phyloP scores from a whole-genome alignment of 2,797 vertebrate genomes.

The Acrossocheilus fasciatus region DNA sequence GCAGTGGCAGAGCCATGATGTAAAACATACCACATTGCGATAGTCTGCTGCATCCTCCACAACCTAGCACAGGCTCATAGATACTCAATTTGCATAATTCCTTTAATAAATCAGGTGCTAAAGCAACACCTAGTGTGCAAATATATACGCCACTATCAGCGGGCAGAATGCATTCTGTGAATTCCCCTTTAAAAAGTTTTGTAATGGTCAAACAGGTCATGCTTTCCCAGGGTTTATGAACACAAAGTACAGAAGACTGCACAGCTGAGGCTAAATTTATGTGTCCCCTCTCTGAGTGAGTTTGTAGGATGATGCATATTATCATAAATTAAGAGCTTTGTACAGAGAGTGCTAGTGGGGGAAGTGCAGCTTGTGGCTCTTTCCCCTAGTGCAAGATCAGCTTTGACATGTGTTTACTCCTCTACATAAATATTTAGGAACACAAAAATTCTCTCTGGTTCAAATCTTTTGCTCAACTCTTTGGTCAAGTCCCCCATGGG shows the following conservation, averaged over 20 bases:
- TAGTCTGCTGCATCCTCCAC: neutral
- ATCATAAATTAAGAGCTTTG: constrained; percentile 49
- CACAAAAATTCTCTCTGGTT: constrained; percentile 54
- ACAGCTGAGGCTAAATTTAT: constrained; percentile 39
- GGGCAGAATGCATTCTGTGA: neutral
- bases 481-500: constrained; percentile 54
- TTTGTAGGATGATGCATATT: constrained; percentile 49
- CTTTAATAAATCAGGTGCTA: neutral
- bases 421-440: constrained; percentile 66
- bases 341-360: constrained; percentile 37
- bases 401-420: constrained; percentile 62
- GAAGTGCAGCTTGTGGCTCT: constrained; percentile 41
- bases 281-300: constrained; percentile 42
- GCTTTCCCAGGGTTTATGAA: constrained; percentile 20
- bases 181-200: constrained; percentile 7
- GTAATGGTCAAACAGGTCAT: constrained; percentile 3
- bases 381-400: constrained; percentile 55
- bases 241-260: constrained; percentile 15
- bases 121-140: neutral
- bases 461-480: constrained; percentile 51
- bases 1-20: neutral
- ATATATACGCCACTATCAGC: neutral
- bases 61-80: neutral
- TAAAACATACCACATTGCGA: neutral
- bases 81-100: neutral